Conservation (phyloP, 2,888 invertebrate species). For the Chloroclystis v-ata region DNA sequence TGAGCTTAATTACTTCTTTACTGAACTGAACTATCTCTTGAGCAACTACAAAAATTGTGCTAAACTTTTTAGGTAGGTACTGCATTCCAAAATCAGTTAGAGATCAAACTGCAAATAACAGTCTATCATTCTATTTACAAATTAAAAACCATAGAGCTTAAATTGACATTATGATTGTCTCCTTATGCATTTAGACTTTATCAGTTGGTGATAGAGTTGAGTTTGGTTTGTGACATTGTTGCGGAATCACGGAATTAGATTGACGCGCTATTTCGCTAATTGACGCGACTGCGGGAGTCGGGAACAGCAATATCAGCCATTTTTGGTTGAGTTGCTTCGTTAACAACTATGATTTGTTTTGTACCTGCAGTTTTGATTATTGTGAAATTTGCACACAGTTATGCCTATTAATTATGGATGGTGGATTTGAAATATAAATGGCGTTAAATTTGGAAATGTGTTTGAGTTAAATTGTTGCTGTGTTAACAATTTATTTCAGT, state of each 20-base stretch:
- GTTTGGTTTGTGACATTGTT: constrained; percentile 5
- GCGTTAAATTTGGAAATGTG: no score
- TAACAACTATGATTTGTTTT: no score
- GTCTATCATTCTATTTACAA: constrained; percentile 5
- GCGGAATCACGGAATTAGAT: constrained; percentile 18
- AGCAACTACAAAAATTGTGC: no score
- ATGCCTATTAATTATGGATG: no score
- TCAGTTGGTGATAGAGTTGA: constrained; percentile 11
- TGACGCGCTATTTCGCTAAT: constrained; percentile 25
- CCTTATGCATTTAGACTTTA: constrained; percentile 18
- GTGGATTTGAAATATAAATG: no score
- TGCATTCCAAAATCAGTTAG: not conserved
- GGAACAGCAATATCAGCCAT: not conserved
- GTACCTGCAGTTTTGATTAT: no score
- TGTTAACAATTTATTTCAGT: no score
- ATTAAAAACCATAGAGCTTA: constrained; percentile 6
- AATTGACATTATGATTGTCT: not conserved
- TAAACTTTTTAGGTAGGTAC: not conserved
- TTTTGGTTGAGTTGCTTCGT: no score
- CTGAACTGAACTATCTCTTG: no score
- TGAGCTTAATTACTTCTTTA: no score
- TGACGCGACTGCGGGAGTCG: constrained; percentile 17
- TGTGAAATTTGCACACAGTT: no score
- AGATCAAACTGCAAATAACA: not conserved
- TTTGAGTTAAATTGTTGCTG: no score